These are phyloP conservation scores for Tyrophagus putrescentiae DNA, from an alignment of 1,140 invertebrate genomes.

Conservation along the genomic window DNA sequence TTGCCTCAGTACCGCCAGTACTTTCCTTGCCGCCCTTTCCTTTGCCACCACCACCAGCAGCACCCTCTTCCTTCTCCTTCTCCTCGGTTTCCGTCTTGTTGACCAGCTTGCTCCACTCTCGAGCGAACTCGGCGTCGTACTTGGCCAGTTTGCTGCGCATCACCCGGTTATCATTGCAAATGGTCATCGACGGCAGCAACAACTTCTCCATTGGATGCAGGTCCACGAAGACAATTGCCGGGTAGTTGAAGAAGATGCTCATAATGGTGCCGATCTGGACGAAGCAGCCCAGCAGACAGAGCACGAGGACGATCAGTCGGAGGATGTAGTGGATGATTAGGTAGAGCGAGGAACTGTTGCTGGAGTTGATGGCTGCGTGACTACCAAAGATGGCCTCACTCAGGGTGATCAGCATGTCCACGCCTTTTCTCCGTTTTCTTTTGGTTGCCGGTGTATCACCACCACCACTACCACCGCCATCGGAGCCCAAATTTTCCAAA, in stretches of 20 bases:
- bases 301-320: neutral
- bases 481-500: no score
- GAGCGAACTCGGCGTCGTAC: constrained; percentile 11
- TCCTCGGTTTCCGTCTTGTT: neutral
- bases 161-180: constrained; percentile 18
- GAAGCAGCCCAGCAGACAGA: constrained; percentile 11
- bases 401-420: neutral
- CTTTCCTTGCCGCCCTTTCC: neutral
- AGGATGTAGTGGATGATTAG: constrained; percentile 10
- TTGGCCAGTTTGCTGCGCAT: constrained; percentile 3
- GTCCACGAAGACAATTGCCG: constrained; percentile 17
- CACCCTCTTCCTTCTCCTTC: no score
- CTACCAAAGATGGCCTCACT: constrained; percentile 1
- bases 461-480: no score
- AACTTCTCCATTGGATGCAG: constrained; percentile 12
- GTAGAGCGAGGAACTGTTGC: neutral
- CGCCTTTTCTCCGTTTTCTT: no score
- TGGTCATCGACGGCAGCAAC: constrained; percentile 9
- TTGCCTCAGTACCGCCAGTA: neutral
- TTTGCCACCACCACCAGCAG: no score
- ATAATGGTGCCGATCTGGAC: constrained; percentile 5
- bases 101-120: neutral
- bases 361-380: neutral
- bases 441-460: no score
- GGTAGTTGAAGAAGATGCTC: constrained; percentile 13